Evolutionary conservation across 2,113 vertebrate genomes (phyloP).

Genomic region (Eolophus roseicapilla): DNA sequence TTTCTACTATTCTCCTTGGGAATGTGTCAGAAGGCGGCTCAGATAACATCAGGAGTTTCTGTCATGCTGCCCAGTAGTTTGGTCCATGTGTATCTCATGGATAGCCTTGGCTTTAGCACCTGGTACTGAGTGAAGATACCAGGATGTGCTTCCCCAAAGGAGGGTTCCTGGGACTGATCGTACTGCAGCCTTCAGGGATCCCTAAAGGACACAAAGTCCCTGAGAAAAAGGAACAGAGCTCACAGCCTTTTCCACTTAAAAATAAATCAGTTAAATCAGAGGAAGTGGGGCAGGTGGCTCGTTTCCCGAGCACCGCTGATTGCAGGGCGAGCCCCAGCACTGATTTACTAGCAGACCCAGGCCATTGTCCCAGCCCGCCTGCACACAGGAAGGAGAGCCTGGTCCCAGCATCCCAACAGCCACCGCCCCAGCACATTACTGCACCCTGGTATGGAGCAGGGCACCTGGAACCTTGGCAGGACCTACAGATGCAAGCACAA

Average conservation of each 20-base stretch:
- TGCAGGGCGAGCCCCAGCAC: background rate
- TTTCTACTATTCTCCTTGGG: background rate
- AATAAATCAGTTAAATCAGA: slow-evolving; percentile 30
- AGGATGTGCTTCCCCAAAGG: background rate
- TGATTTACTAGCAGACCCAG: background rate
- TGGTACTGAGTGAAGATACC: background rate
- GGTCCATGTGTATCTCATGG: background rate
- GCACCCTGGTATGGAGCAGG: rapidly evolving
- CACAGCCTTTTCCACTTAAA: slow-evolving; percentile 28
- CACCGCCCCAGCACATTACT: rapidly evolving
- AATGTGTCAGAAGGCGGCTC: rapidly evolving
- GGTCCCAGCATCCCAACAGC: rapidly evolving
- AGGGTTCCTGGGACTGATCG: background rate
- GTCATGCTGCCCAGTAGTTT: rapidly evolving
- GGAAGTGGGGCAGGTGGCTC: background rate
- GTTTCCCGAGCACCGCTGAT: background rate
- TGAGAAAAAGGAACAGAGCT: slow-evolving; percentile 26
- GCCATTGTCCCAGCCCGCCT: background rate
- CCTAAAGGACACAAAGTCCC: background rate
- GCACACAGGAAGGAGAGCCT: background rate
- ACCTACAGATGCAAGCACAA: background rate
- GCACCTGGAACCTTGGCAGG: rapidly evolving
- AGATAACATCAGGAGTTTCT: background rate
- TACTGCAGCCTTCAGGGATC: background rate
- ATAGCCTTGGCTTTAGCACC: background rate